These are phyloP conservation scores for Eretmocerus hayati DNA, from an alignment of 2,888 invertebrate genomes.

Conservation along the genomic window DNA sequence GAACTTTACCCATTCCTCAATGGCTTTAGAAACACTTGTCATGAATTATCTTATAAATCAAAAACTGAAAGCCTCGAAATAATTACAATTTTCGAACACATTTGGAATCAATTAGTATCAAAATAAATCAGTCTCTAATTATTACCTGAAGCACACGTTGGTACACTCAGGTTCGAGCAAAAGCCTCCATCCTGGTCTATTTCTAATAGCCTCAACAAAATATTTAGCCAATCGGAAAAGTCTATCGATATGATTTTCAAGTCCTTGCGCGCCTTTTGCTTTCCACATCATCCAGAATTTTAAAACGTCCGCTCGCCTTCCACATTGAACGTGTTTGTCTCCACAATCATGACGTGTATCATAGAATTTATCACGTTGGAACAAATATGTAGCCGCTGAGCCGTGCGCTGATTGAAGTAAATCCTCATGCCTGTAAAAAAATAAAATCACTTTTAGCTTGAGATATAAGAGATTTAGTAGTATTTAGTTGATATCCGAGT, in stretches of 20 bases:
- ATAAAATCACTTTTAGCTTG: too few species aligned
- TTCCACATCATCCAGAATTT: constrained; percentile 99
- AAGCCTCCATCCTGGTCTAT: constrained; percentile 65
- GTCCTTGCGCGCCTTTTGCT: constrained; percentile 76
- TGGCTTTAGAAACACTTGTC: too few species aligned
- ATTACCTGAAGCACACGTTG: constrained; percentile 91
- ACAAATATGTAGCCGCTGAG: constrained; percentile 74
- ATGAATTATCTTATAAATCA: too few species aligned
- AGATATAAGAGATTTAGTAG: too few species aligned
- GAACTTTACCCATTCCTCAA: background rate
- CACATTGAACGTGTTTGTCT: constrained; percentile 93
- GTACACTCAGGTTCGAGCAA: constrained; percentile 83
- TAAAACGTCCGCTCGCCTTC: constrained; percentile 87
- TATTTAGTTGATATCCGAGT: too few species aligned
- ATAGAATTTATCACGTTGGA: constrained; percentile 88
- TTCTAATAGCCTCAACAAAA: constrained; percentile 61
- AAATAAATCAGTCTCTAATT: too few species aligned
- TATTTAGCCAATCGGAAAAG: constrained; percentile 69
- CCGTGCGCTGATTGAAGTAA: constrained; percentile 70
- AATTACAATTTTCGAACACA: too few species aligned
- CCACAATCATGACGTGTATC: constrained; percentile 77
- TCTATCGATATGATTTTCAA: constrained; percentile 71
- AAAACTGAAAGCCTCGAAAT: too few species aligned
- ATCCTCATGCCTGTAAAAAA: constrained; percentile 51
- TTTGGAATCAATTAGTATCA: too few species aligned